phyloP scores from a whole-genome alignment of 2,888 invertebrate genomes.

The Mylabris sibirica region DNA sequence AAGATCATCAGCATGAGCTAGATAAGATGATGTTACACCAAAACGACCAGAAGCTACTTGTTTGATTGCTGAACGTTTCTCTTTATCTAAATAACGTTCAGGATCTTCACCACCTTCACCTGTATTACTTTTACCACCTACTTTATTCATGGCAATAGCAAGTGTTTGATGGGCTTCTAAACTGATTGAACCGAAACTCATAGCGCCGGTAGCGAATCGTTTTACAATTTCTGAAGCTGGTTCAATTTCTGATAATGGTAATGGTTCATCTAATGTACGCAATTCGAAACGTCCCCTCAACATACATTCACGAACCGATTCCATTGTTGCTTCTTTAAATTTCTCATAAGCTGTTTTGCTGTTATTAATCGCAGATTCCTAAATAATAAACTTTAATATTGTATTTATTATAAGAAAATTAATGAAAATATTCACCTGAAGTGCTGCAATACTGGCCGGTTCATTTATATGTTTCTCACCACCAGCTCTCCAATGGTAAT shows the following conservation, averaged over 20 bases:
- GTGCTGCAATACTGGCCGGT: constrained; percentile 77
- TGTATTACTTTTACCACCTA: constrained; percentile 98
- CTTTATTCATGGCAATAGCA: constrained; percentile 96
- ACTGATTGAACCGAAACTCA: constrained; percentile 79
- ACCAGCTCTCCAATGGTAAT: constrained; percentile 95
- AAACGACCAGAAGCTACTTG: constrained; percentile 99
- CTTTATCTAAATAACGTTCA: constrained; percentile 76
- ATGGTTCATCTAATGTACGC: constrained; percentile 76
- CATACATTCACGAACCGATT: constrained; percentile 85
- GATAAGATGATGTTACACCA: constrained; percentile 96
- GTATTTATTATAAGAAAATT: no score
- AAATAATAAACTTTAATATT: constrained; percentile 8
- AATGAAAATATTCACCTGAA: constrained; percentile 69
- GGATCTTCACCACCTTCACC: constrained; percentile 95
- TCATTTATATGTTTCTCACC: constrained; percentile 99
- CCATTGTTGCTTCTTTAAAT: constrained; percentile 85
- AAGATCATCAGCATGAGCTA: constrained; percentile 96
- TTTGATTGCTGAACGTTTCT: constrained; percentile 93
- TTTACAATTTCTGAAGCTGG: constrained; percentile 94
- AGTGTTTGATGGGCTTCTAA: constrained; percentile 94
- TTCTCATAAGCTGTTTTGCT: constrained; percentile 84
- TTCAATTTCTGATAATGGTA: constrained; percentile 90
- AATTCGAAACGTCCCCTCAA: constrained; percentile 93
- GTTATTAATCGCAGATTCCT: constrained; percentile 89
- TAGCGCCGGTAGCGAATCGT: constrained; percentile 83